A percentile compares a stretch with the other conserved stretches of the same genome.
Conservation (phyloP, 1,140 invertebrate species). For the Bombyx mandarina region DNA sequence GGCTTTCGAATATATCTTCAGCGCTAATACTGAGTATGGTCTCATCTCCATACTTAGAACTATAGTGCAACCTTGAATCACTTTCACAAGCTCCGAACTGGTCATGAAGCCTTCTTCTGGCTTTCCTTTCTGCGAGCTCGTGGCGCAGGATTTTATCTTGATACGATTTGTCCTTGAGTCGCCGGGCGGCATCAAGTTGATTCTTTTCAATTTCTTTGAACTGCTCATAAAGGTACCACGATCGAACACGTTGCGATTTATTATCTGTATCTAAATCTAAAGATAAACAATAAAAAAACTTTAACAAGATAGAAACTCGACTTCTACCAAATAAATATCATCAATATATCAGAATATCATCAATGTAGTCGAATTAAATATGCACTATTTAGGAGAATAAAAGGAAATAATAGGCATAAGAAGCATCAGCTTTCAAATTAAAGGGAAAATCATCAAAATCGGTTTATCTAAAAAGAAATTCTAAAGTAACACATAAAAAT, state of each 20-base stretch:
- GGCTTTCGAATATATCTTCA: constrained; percentile 43
- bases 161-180: constrained; percentile 36
- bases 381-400: too few relatives aligned
- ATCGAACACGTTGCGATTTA: constrained; percentile 42
- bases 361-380: too few relatives aligned
- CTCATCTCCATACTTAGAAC: constrained; percentile 12
- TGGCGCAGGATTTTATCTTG: constrained; percentile 45
- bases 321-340: too few relatives aligned
- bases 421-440: too few relatives aligned
- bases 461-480: too few relatives aligned
- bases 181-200: constrained; percentile 47
- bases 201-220: constrained; percentile 53
- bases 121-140: constrained; percentile 41
- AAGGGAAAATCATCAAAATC: too few relatives aligned
- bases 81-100: constrained; percentile 26
- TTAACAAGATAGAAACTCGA: too few relatives aligned
- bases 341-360: too few relatives aligned
- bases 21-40: constrained; percentile 18
- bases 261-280: constrained; percentile 35
- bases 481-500: too few relatives aligned
- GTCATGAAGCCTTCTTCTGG: constrained; percentile 33
- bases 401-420: too few relatives aligned
- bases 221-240: constrained; percentile 62
- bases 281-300: constrained; percentile 6
- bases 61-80: constrained; percentile 22